Conservation (phyloP, 1,140 invertebrate species). For the Leptoteleia sp. region DNA sequence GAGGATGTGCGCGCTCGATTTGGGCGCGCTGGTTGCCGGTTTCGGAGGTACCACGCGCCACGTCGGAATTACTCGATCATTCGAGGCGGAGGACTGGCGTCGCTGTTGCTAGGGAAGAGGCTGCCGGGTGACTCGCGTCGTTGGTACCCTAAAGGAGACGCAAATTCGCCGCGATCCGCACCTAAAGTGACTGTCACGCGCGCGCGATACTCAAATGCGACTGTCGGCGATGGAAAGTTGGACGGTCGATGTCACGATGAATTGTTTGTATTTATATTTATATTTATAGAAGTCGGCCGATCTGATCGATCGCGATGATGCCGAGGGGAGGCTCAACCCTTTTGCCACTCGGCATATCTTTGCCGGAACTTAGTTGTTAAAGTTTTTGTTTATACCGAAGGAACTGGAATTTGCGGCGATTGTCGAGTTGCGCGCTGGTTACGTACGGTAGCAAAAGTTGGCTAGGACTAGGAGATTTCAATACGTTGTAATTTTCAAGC, state of each 20-base stretch:
- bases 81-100: neutral
- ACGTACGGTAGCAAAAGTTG: conserved; percentile 7
- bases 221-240: no score
- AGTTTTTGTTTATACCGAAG: no score
- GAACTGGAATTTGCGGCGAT: neutral
- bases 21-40: conserved; percentile 2
- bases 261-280: no score
- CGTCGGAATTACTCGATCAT: neutral
- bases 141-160: conserved; percentile 8
- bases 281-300: no score
- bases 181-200: no score
- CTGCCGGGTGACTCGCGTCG: neutral
- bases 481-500: conserved; percentile 11
- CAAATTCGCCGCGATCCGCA: neutral
- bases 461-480: conserved; percentile 6
- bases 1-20: neutral
- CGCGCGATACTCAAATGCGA: no score
- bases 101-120: conserved; percentile 18
- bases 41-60: conserved; percentile 6
- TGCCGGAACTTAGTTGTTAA: no score
- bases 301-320: no score
- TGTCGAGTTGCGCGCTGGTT: no score
- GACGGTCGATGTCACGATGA: no score
- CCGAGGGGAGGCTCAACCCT: no score
- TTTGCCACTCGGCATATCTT: no score